Base-by-base conservation (phyloP, 1,140 invertebrate genomes). In the Drosophila parvula region DNA sequence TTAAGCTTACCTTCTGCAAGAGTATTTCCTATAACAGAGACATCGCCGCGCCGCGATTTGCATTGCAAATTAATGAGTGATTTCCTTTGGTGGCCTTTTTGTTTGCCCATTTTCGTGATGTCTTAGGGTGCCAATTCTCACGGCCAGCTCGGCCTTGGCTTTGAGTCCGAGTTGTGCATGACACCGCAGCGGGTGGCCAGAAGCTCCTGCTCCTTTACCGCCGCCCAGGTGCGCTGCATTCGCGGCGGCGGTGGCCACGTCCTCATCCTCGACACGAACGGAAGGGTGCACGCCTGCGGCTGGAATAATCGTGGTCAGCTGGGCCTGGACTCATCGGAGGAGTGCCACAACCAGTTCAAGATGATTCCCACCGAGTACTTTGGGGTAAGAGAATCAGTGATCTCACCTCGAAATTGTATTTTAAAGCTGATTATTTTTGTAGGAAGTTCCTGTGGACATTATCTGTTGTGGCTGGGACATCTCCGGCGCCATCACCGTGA, bases 281-380 rank as follows among this genome's bases (percentile, higher is more conserved):
- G 95, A 11, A 94, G 94, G 74, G 88, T 98, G 10, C 97, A 95
- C 89, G 94, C 95, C 40, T 98, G 97, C 93, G 97, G 98, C 6
- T 97, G 96, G 96, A 98, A 98, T 92, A 94, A 95, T 79, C 96
- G 95, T 90, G 95, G 96, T 3, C 97, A 98, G 92, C 84, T 96
- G 18, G 97, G 96, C 16, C 91, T 94, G 22, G 92, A 93, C 8
- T 89, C 64, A 2, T 40, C 50, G 5, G 62, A 90, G 30, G 77
- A 91, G 45, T 90, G 88, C 47, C 77, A 90, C 38, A 91, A 60
- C 50, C 76, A 89, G 63, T 92, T 92, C 30, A 43, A 47, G 53
- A 75, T 76, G 73, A 76, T 92, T 63, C 91, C 91, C 16, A 76
- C 36, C 0, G 81, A 92, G 45, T 92, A 57, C 53, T 82, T 81